Percentiles rank a stretch among this genome's conserved stretches.
Evolutionary conservation across 2,888 invertebrate species (phyloP).

Genomic region (Rotaria magnacalcarata): DNA sequence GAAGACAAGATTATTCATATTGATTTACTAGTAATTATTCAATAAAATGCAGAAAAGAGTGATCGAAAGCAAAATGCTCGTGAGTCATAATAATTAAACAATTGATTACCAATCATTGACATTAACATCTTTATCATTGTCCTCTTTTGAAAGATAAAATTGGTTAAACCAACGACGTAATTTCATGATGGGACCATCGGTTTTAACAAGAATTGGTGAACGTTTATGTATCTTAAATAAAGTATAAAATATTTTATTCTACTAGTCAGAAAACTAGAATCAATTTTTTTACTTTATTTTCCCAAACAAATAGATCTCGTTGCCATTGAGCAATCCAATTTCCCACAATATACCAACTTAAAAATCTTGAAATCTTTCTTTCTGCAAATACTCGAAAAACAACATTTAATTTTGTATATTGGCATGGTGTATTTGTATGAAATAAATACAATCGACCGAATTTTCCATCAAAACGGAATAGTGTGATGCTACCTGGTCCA

Average conservation of each 20-base stretch:
- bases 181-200: conserved; percentile 70
- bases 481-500: neutral
- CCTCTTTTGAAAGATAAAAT: conserved; percentile 70
- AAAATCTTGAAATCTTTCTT: neutral
- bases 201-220: conserved; percentile 52
- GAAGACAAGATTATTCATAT: too few species aligned
- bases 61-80: neutral
- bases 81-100: too few species aligned
- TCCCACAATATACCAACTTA: conserved; percentile 24
- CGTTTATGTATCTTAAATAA: conserved; percentile 1
- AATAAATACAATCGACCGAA: conserved; percentile 15
- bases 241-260: neutral
- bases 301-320: conserved; percentile 78
- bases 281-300: conserved; percentile 65
- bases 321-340: conserved; percentile 29
- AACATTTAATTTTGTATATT: conserved; percentile 4
- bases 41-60: too few species aligned
- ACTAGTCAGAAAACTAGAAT: too few species aligned
- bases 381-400: neutral
- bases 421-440: neutral
- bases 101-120: too few species aligned
- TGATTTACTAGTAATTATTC: too few species aligned
- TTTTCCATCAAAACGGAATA: neutral
- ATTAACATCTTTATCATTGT: neutral
- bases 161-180: conserved; percentile 79